Evolutionary conservation across 2,888 invertebrate genomes (phyloP), one percentile per base, ranked within the genome.

Genomic region (Lymantria dispar): DNA sequence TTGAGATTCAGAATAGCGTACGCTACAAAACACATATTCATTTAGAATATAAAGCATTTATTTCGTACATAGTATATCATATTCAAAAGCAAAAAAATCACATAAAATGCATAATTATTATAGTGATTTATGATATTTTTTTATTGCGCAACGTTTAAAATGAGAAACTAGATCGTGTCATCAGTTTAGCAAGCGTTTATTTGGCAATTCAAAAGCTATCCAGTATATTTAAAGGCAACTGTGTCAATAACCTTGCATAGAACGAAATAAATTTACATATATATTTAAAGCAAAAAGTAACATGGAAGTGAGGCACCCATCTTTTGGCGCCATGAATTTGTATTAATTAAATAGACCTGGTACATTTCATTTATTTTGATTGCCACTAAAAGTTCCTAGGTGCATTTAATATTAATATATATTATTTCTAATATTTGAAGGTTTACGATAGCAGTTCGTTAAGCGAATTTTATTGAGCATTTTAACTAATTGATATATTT

Each of bases 181-280:
- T 75, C 73, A 70, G 79, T 86, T 83, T 79, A 68, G 79, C 75
- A 83, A 82, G 72, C 72, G 72, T 68, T 73, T 76, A 71, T 86
- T 83, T 79, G 72, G 85, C 78, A 84, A 87, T 79, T 78, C 66
- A 70, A 76, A 75, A 78, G 64, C 67, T 76, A 75, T 75, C 70
- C 71, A 74, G 68, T 74, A 72, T 76, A 75, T 77, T 78, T 78
- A 72, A 74, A 78, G 76, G 72, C 78, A 84, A 80, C 71, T 85
- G 76, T 86, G 87, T 85, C 87, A 87, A 85, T 87, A 87, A 87
- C 88, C 87, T 89, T 86, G 89, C 76, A 71, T 70, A 65, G 68
- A 75, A 69, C 64, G 66, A 79, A 80, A 81, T 81, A 80, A 70
- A 87, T 87, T 87, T 78, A 72, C 86, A 87, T 87, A 83, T 61